These are phyloP conservation scores for Cynaeus angustus DNA, from an alignment of 2,888 invertebrate genomes.

Conservation along the genomic window DNA sequence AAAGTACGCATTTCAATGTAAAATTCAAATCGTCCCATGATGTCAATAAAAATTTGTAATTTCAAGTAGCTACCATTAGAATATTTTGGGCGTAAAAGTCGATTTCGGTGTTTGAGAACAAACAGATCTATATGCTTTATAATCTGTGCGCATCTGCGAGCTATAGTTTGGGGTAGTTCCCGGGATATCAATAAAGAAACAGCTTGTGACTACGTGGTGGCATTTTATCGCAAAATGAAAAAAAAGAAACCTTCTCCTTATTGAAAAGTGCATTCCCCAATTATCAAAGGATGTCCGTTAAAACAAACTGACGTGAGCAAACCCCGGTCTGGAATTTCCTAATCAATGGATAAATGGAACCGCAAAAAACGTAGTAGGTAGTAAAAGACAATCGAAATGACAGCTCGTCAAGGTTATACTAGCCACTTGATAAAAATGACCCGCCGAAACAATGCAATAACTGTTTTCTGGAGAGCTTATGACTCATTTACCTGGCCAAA, in stretches of 20 bases:
- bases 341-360: not conserved
- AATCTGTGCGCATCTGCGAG: slow-evolving; percentile 39
- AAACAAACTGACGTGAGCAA: slow-evolving; percentile 8
- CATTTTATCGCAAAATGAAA: slow-evolving; percentile 5
- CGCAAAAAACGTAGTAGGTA: not conserved
- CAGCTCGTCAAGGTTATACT: slow-evolving; percentile 1
- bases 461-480: not conserved
- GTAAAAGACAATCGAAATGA: not conserved
- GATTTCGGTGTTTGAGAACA: slow-evolving; percentile 19
- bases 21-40: slow-evolving; percentile 11
- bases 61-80: not conserved
- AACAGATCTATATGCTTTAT: slow-evolving; percentile 33
- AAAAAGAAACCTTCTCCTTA: slow-evolving; percentile 11
- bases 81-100: slow-evolving; percentile 13
- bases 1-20: slow-evolving; percentile 26
- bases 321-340: slow-evolving; percentile 4
- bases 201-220: slow-evolving; percentile 34
- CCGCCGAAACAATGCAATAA: not conserved
- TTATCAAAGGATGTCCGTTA: slow-evolving; percentile 18
- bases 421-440: slow-evolving; percentile 4
- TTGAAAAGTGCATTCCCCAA: not conserved
- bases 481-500: slow-evolving; percentile 4
- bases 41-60: slow-evolving; percentile 15
- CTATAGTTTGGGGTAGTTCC: slow-evolving; percentile 34
- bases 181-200: slow-evolving; percentile 40